These are phyloP conservation scores for Eciton burchellii DNA, from an alignment of 1,140 invertebrate genomes.

Conservation along the genomic window DNA sequence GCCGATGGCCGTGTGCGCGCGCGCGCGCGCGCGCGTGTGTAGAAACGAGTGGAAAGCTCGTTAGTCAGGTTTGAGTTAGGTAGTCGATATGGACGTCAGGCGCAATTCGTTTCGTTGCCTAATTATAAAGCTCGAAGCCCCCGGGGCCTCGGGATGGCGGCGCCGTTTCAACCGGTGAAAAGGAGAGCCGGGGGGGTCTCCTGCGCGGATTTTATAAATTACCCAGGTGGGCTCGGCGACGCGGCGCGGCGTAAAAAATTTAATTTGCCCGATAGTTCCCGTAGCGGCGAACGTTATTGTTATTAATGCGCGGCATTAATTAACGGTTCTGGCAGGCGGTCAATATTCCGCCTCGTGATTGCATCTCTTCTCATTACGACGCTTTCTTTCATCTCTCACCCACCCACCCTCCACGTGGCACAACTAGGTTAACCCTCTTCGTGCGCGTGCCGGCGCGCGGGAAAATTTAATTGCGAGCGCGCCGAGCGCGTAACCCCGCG, in stretches of 20 bases:
- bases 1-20: no score
- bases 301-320: conserved; percentile 73
- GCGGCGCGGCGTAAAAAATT: conserved; percentile 70
- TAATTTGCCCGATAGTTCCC: conserved; percentile 70
- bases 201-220: conserved; percentile 75
- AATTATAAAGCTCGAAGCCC: conserved; percentile 82
- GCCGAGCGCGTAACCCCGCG: not conserved
- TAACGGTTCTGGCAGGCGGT: conserved; percentile 36
- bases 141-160: conserved; percentile 61
- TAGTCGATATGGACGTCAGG: conserved; percentile 83
- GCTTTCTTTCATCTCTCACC: not conserved
- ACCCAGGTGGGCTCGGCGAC: conserved; percentile 51
- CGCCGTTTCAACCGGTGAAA: conserved; percentile 73
- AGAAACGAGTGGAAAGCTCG: conserved; percentile 80
- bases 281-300: conserved; percentile 68
- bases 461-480: not conserved
- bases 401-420: not conserved
- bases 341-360: conserved; percentile 23
- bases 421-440: not conserved
- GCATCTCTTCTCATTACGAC: conserved; percentile 31
- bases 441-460: not conserved
- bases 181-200: conserved; percentile 62
- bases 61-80: conserved; percentile 82
- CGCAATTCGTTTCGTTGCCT: conserved; percentile 83
- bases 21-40: conserved; percentile 67